Evolutionary conservation across 2,797 vertebrate species (phyloP).

Genomic region (Sebastes hubbsi): DNA sequence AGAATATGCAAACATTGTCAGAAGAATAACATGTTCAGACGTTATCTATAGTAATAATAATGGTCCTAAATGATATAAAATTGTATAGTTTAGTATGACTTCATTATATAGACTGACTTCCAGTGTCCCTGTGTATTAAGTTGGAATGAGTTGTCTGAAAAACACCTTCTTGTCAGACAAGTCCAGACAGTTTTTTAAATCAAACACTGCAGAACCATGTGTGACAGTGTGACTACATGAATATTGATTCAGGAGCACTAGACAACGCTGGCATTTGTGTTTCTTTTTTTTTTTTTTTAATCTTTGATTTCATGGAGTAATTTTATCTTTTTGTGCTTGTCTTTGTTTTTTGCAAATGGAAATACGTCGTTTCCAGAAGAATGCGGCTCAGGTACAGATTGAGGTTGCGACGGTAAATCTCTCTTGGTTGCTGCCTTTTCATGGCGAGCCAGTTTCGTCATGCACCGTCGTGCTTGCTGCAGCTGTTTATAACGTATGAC

Average conservation of each 20-base stretch:
- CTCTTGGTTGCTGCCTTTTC: slow-evolving; percentile 8
- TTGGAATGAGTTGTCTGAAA: slow-evolving; percentile 13
- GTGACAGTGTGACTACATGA: background rate
- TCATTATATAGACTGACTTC: too few species aligned
- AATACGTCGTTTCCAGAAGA: background rate
- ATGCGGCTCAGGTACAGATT: slow-evolving; percentile 12
- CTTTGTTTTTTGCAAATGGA: slow-evolving; percentile 17
- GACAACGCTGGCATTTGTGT: background rate
- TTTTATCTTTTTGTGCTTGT: background rate
- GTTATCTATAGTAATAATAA: too few species aligned
- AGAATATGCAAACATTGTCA: too few species aligned
- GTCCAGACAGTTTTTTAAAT: background rate
- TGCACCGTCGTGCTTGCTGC: background rate
- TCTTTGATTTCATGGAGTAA: background rate
- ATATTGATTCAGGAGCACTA: background rate
- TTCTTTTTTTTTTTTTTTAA: background rate
- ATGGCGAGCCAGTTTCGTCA: slow-evolving; percentile 12
- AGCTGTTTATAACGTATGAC: slow-evolving; percentile 42
- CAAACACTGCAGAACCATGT: background rate
- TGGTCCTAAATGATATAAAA: too few species aligned
- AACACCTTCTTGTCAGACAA: background rate
- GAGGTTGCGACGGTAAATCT: slow-evolving; percentile 4
- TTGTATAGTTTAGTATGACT: too few species aligned
- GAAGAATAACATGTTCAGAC: too few species aligned
- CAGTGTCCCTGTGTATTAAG: background rate